Evolutionary conservation across 2,888 invertebrate species (phyloP), one percentile per base, ranked within the genome.

Genomic region (Blastobasis adustella): DNA sequence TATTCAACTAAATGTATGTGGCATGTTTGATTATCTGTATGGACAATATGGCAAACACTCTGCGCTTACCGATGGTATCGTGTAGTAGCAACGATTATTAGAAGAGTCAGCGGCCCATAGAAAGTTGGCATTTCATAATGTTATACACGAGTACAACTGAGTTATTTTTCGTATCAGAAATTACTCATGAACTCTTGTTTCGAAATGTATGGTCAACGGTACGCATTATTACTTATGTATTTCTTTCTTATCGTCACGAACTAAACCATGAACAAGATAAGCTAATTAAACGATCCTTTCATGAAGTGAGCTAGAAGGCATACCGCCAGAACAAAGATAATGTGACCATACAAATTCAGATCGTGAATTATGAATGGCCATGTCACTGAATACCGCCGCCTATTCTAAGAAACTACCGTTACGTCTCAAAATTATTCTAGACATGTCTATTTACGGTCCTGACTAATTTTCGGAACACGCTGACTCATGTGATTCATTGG

Each of bases 21-120:
- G 67, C 64, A 61, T 68, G 63, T 62, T 60, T 62, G 40, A 9
- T 39, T 10, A 9, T 40, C 6, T 40, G 9, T 6, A 42, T 42
- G 39, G 64, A 69, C 69, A 71, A 71, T 76, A 68, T 57, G 56
- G 58, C 62, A 67, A 58, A 44, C 42, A 41, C 63, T 65, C 64
- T 66, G 75, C 78, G 79, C 59, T 65, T 77, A 81, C 82, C 81
- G 62, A 58, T 63, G 61, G 10, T 39, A 47, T 10, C 8, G 23
- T 38, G 38, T 40, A 71, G 72, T 71, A 66, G 69, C 68, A 62
- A 69, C 68, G 56, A 55, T 54, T 56, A 73, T 80, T 73, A 76
- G 61, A 64, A 67, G 63, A 68, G 63, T 67, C 67, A 71, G 61
- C 74, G 67, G 67, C 74, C 68, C 71, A 64, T 81, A 72, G 73